Base-by-base conservation (phyloP, 1,140 invertebrate species). In the Zaprionus nigranus region DNA sequence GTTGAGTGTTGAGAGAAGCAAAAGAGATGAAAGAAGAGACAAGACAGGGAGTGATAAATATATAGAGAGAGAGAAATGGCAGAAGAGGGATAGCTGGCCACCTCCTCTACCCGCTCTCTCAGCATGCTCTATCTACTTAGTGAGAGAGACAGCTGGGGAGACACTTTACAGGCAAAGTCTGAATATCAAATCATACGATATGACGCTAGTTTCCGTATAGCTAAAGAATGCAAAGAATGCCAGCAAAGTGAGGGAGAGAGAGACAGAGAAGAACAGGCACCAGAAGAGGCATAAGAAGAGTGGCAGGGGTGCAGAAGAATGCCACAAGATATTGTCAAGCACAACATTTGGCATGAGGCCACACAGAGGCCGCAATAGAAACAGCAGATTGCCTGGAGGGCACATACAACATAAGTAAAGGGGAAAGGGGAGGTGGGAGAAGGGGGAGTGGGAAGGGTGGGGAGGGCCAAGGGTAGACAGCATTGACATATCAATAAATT, bases 401-500 rank as follows among this genome's bases (percentile, higher is more conserved):
- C 4, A 13, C 5, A 49, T 0, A 49, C 0, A 46, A 22, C 7
- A 40, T 4, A 11, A 3, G 4, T 38, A 38, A 17, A 22, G 17
- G 28, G 7, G 49, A 17, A 6, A 9, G 7, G 28, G 9, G 68
- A 49, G 20, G 51, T n/a, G 60, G 46, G 0, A 22, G 20, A 22
- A 22, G 40, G 20, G 51, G 60, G 46, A 22, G 20, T 1, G 20
- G 51, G 60, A 40, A 1, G 20, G 1, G 20, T 1, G 20, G 20
- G 1, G 49, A 26, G 38, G 36, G 38, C 49, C 30, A 51, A 79
- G 72, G 66, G 54, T 53, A 57, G 46, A 24, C 62, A 51, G 26
- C 64, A 65, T 70, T 83, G 83, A 86, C 83, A 86, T 86, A 83
- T 87, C 84, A 88, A 87, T 87, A 87, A 87, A 87, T 87, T 80